phyloP scores from a whole-genome alignment of 1,140 invertebrate species.

The Drosophila persimilis region DNA sequence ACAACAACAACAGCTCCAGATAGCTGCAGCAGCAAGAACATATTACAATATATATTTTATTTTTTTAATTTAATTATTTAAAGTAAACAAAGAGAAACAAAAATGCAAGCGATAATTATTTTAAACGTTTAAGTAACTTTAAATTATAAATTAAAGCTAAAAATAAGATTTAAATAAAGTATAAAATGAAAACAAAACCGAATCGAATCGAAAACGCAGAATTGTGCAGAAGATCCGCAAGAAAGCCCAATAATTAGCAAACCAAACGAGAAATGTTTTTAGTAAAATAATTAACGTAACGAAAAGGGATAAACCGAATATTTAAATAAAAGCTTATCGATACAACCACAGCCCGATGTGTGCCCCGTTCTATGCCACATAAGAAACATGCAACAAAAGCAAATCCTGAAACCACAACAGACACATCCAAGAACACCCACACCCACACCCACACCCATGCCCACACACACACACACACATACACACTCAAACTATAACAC shows the following conservation, averaged over 20 bases:
- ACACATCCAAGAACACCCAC: conserved; percentile 55
- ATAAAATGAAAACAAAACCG: conserved; percentile 71
- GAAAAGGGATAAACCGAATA: conserved; percentile 51
- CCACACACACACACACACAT: conserved; percentile 44
- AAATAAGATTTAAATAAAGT: conserved; percentile 81
- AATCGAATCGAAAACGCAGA: conserved; percentile 42
- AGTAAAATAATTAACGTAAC: conserved; percentile 68
- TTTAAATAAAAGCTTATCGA: conserved; percentile 47
- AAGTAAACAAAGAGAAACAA: conserved; percentile 75
- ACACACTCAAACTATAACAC: conserved; percentile 52
- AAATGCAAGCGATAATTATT: conserved; percentile 83
- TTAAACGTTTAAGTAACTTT: conserved; percentile 83
- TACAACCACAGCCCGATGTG: conserved; percentile 33
- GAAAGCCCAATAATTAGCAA: conserved; percentile 59
- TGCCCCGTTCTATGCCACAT: conserved; percentile 25
- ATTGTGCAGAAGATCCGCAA: conserved; percentile 47
- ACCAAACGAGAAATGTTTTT: conserved; percentile 54
- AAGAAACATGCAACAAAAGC: conserved; percentile 14
- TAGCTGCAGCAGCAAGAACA: conserved; percentile 68
- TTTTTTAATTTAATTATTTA: conserved; percentile 83
- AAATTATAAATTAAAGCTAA: conserved; percentile 83
- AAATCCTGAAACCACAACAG: conserved; percentile 42
- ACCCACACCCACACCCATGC: conserved; percentile 19
- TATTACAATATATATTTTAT: conserved; percentile 78
- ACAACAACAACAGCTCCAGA: conserved; percentile 47